Evolutionary conservation across 1,140 invertebrate species (phyloP).

Genomic region (Galleria mellonella): DNA sequence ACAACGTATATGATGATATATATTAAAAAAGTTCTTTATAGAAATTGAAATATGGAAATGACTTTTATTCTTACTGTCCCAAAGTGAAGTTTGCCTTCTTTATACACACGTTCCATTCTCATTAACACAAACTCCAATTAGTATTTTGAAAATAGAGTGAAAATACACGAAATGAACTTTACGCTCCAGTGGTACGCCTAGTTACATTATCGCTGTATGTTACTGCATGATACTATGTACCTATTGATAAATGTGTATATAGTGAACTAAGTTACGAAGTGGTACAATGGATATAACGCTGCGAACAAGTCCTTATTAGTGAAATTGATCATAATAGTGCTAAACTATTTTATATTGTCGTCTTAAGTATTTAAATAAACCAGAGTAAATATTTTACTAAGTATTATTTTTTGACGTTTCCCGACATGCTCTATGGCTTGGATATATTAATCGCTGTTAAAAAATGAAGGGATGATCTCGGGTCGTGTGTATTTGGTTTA

Average conservation of each 20-base stretch:
- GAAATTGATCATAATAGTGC: background rate
- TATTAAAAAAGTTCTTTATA: conserved; percentile 67
- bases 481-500: conserved; percentile 10
- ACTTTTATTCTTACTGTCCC: conserved; percentile 48
- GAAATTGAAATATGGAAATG: conserved; percentile 54
- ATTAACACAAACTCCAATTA: too few relatives aligned
- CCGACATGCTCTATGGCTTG: too few relatives aligned
- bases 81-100: background rate
- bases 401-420: conserved; percentile 51
- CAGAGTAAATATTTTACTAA: conserved; percentile 67
- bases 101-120: background rate
- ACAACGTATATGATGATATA: conserved; percentile 64
- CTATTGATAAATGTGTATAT: too few relatives aligned
- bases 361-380: conserved; percentile 69
- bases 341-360: conserved; percentile 68
- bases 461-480: background rate
- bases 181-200: too few relatives aligned
- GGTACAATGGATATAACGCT: too few relatives aligned
- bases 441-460: too few relatives aligned
- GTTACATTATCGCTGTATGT: too few relatives aligned
- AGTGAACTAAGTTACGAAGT: too few relatives aligned
- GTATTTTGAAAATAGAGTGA: too few relatives aligned
- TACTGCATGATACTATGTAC: too few relatives aligned
- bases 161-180: too few relatives aligned
- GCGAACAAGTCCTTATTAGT: too few relatives aligned